These are phyloP conservation scores for Plebejus anna DNA, from an alignment of 2,888 invertebrate genomes.

Conservation along the genomic window DNA sequence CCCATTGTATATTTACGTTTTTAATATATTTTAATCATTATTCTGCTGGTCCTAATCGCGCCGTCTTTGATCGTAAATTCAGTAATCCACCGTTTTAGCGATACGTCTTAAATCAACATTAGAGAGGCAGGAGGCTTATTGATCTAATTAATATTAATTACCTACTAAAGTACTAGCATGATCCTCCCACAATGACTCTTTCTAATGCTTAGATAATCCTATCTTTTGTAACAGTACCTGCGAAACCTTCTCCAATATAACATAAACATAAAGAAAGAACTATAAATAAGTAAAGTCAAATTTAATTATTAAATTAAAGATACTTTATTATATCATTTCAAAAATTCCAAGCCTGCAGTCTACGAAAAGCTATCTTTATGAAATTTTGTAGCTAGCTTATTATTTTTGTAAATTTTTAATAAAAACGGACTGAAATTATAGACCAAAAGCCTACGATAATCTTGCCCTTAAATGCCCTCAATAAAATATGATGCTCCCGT, in stretches of 20 bases:
- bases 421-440: not conserved
- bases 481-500: not conserved
- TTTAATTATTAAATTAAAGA: too few species aligned
- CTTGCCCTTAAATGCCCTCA: not conserved
- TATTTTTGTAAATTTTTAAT: slow-evolving; percentile 4
- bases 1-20: too few species aligned
- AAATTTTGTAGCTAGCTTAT: not conserved
- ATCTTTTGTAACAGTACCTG: not conserved
- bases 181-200: not conserved
- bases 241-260: not conserved
- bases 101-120: not conserved
- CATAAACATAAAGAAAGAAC: not conserved
- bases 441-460: not conserved
- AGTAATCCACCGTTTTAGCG: not conserved
- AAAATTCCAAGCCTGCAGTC: too few species aligned
- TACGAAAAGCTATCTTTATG: not conserved
- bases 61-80: not conserved
- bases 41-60: not conserved
- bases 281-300: too few species aligned
- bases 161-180: not conserved
- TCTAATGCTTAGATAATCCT: not conserved
- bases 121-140: not conserved
- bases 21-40: not conserved
- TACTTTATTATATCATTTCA: too few species aligned
- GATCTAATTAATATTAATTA: slow-evolving; percentile 12